Evolutionary conservation across 92 coral and sea anemone genomes (phyloP).

Genomic region (Zoanthus sociatus): DNA sequence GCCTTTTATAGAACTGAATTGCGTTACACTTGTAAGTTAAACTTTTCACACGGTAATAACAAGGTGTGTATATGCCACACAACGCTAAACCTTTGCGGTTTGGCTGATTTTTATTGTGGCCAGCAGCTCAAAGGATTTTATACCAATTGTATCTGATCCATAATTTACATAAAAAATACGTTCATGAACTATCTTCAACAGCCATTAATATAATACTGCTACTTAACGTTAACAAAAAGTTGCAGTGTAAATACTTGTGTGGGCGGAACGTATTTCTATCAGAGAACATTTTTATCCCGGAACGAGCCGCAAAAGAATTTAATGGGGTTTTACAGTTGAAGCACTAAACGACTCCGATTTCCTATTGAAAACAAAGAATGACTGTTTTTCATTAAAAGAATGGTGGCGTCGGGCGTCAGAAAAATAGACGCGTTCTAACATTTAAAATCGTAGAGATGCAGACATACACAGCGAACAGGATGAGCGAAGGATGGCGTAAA

Average conservation of each 20-base stretch:
- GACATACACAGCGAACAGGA: neutral
- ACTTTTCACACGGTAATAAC: neutral
- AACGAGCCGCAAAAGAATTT: neutral
- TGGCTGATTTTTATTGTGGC: neutral
- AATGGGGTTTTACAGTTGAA: neutral
- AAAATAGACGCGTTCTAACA: neutral
- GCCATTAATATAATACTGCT: neutral
- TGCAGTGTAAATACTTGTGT: neutral
- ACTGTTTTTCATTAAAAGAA: neutral
- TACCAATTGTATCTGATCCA: neutral
- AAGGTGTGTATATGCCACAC: neutral
- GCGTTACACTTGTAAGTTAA: too few relatives aligned
- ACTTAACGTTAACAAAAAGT: neutral
- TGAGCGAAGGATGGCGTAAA: neutral
- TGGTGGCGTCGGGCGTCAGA: neutral
- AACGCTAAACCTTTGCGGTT: neutral
- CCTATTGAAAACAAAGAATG: constrained; percentile 1
- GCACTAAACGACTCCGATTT: neutral
- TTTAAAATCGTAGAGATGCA: neutral
- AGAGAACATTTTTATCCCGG: neutral
- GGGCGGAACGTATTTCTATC: neutral
- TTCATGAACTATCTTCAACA: neutral
- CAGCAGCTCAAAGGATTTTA: neutral
- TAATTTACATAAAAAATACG: neutral
- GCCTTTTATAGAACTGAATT: neutral